These are phyloP conservation scores for Chaenocephalus aceratus DNA, from an alignment of 2,113 vertebrate genomes.

Conservation along the genomic window DNA sequence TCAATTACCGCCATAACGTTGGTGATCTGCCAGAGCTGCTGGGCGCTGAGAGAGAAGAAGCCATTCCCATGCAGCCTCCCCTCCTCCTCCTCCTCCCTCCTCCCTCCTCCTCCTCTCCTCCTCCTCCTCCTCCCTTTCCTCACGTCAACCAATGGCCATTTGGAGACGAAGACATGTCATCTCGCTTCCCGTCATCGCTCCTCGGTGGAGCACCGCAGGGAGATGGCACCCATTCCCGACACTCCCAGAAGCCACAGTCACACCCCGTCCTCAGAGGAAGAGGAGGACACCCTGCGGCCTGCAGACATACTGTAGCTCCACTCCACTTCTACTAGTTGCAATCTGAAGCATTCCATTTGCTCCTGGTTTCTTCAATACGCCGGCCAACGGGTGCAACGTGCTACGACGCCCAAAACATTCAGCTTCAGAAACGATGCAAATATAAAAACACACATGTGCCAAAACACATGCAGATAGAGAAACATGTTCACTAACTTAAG, in stretches of 20 bases:
- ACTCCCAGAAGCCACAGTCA: constrained; percentile 73
- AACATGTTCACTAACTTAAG: too few species aligned
- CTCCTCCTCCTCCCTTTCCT: constrained; percentile 32
- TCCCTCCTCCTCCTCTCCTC: too few species aligned
- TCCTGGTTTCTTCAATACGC: background rate
- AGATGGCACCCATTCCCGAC: constrained; percentile 75
- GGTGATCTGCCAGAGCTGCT: constrained; percentile 89
- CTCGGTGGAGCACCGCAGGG: constrained; percentile 69
- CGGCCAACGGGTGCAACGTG: too few species aligned
- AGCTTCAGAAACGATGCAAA: too few species aligned
- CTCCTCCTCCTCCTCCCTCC: constrained; percentile 7
- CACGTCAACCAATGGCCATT: constrained; percentile 48
- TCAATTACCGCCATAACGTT: constrained; percentile 93
- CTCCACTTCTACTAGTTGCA: constrained; percentile 28
- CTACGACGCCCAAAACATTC: too few species aligned
- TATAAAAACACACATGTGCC: too few species aligned
- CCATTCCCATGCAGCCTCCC: constrained; percentile 67
- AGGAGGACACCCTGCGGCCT: constrained; percentile 54
- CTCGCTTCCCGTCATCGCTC: constrained; percentile 60
- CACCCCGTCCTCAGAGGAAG: constrained; percentile 71
- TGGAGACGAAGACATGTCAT: constrained; percentile 55
- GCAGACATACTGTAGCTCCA: constrained; percentile 30
- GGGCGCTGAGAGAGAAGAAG: constrained; percentile 50
- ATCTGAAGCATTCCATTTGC: background rate
- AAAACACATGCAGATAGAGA: too few species aligned